Base-by-base conservation (phyloP, 2,113 vertebrate genomes). In the Globicephala melas region DNA sequence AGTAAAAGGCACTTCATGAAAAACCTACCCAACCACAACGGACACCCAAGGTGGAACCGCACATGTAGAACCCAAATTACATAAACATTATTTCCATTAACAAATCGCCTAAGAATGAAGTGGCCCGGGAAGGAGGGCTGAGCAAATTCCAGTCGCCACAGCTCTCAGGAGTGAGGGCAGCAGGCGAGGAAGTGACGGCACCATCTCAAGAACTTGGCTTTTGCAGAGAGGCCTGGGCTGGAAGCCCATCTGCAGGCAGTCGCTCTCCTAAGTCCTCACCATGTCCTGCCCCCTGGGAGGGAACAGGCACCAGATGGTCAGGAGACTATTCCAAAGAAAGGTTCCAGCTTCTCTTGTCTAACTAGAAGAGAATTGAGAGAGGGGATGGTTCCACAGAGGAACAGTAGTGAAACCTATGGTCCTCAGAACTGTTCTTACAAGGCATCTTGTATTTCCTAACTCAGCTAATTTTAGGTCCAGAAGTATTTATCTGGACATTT, bases 221-320 rank as follows among this genome's bases (percentile, higher is more conserved):
- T 47, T n/a, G 6, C 28, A 62, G 50, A 31, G 28, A 14, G 15
- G 28, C 12, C 47, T 41, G 68, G 92, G 67, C 83, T 41, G 23
- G 14, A 44, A 2, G 47, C 36, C 91, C 38, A 28, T 14, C n/a
- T n/a, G 23, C 1, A 33, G 67, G 70, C 0, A 33, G 58, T n/a
- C 76, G 8, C 2, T 8, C 44, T 23, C 80, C 28, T 23, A 2
- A 38, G 3, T 14, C 38, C 47, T 65, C 50, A 26, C 36, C 1
- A 20, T 0, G 17, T 13, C 77, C 20, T 28, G 6, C 14, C 3
- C n/a, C 25, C 26, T 12, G 25, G 18, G 23, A 33, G 26, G 0
- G 2, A 33, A 71, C 28, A 4, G 74, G 33, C 44, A 53, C 18
- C 76, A 53, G 20, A 21, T 44, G 71, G 10, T 18, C 41, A 21